Conservation (phyloP, 1,140 invertebrate species). For the Bilobella aurantiaca region DNA sequence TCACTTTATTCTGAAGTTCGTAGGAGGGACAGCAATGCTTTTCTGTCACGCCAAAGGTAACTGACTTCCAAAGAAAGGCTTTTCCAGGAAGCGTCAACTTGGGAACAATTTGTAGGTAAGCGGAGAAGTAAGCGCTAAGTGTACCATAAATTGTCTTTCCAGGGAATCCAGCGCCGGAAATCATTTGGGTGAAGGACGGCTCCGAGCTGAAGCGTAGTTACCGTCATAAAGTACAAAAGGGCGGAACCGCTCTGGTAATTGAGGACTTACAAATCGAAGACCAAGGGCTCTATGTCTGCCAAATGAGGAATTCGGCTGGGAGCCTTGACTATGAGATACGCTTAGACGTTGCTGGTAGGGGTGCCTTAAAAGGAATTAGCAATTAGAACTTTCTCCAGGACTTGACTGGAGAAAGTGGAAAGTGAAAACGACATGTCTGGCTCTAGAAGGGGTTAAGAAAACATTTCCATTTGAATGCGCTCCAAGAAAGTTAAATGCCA, state of each 20-base stretch:
- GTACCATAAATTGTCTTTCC: neutral
- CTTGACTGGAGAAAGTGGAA: too few species aligned
- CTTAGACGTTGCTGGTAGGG: constrained; percentile 45
- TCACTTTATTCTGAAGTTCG: constrained; percentile 16
- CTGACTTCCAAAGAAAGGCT: neutral
- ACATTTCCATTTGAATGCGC: too few species aligned
- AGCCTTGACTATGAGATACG: constrained; percentile 44
- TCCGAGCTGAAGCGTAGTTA: constrained; percentile 67
- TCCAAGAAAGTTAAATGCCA: too few species aligned
- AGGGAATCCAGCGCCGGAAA: constrained; percentile 62
- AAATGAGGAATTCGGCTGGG: constrained; percentile 55
- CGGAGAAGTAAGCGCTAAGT: neutral
- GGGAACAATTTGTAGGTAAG: neutral
- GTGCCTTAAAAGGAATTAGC: too few species aligned
- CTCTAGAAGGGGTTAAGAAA: too few species aligned
- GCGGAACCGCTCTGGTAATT: constrained; percentile 12
- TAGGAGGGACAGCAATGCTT: constrained; percentile 18
- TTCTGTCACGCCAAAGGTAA: constrained; percentile 27
- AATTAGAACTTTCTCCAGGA: too few species aligned
- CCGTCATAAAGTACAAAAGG: constrained; percentile 59
- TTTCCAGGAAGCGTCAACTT: constrained; percentile 10
- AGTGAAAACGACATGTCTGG: too few species aligned
- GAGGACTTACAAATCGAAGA: constrained; percentile 44
- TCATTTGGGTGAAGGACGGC: constrained; percentile 67
- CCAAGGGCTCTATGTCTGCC: constrained; percentile 57